phyloP scores from a whole-genome alignment of 2,888 invertebrate genomes.

The Phania funesta region DNA sequence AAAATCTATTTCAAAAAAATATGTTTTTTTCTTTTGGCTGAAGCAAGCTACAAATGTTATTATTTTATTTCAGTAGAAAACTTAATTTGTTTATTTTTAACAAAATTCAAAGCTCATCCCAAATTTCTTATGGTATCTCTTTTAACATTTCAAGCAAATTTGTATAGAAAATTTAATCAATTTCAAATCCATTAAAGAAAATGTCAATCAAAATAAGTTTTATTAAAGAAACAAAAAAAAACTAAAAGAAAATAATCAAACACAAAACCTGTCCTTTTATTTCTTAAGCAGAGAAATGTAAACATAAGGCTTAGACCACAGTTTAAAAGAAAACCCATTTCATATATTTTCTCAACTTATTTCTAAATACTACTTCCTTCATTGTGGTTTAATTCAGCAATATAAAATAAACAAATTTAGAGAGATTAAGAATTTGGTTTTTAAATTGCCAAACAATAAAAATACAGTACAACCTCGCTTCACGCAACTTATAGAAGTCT shows the following conservation, averaged over 20 bases:
- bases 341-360: not conserved
- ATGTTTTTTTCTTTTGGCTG: not conserved
- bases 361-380: slow-evolving; percentile 13
- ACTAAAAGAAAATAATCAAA: not conserved
- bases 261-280: slow-evolving; percentile 13
- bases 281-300: not conserved
- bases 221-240: slow-evolving; percentile 6
- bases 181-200: slow-evolving; percentile 43
- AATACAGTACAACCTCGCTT: too few relatives aligned
- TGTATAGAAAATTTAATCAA: slow-evolving; percentile 52
- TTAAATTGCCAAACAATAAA: too few relatives aligned
- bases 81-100: not conserved
- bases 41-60: not conserved
- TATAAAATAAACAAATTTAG: not conserved
- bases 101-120: not conserved
- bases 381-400: slow-evolving; percentile 30
- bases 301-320: not conserved
- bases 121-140: not conserved
- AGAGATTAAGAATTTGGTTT: too few relatives aligned
- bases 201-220: slow-evolving; percentile 39
- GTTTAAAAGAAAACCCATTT: not conserved
- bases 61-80: not conserved
- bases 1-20: too few relatives aligned
- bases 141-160: not conserved
- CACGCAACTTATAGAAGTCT: too few relatives aligned